Evolutionary conservation across 2,888 invertebrate genomes (phyloP).

Genomic region (Diogma glabrata): DNA sequence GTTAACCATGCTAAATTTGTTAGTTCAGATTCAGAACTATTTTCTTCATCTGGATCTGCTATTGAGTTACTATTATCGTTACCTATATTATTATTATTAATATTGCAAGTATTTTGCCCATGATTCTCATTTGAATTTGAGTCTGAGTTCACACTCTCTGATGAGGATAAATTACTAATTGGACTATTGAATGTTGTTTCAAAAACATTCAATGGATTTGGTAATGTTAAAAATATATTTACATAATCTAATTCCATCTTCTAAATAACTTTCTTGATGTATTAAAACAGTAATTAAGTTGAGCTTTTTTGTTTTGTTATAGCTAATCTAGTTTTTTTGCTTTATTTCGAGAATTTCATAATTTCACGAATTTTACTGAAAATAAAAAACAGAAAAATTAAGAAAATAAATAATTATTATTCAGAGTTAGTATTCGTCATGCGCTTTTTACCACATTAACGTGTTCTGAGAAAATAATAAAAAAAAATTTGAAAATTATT

Average conservation of each 20-base stretch:
- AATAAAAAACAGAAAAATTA: no score
- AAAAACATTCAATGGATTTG: slow-evolving; percentile 2
- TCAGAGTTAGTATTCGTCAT: no score
- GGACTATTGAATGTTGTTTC: slow-evolving; percentile 8
- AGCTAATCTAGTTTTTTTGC: background rate
- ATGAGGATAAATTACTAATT: background rate
- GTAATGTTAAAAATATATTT: slow-evolving; percentile 9
- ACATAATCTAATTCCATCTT: slow-evolving; percentile 7
- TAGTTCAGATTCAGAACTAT: slow-evolving; percentile 29
- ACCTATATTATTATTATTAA: no score
- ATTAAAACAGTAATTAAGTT: background rate
- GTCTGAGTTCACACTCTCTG: slow-evolving; percentile 4
- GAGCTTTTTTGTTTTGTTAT: background rate
- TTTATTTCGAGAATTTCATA: no score
- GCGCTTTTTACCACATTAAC: no score
- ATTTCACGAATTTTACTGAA: no score
- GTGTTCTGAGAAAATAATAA: no score
- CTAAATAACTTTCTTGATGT: background rate
- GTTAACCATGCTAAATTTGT: slow-evolving; percentile 34
- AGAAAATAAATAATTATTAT: no score
- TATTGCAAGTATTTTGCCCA: no score
- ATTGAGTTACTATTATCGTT: background rate
- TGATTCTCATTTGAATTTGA: slow-evolving; percentile 2
- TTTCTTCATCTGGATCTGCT: slow-evolving; percentile 14
- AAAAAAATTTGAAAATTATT: no score